phyloP scores from a whole-genome alignment of 2,113 vertebrate genomes.

The Cyprinodon brontotheroides region DNA sequence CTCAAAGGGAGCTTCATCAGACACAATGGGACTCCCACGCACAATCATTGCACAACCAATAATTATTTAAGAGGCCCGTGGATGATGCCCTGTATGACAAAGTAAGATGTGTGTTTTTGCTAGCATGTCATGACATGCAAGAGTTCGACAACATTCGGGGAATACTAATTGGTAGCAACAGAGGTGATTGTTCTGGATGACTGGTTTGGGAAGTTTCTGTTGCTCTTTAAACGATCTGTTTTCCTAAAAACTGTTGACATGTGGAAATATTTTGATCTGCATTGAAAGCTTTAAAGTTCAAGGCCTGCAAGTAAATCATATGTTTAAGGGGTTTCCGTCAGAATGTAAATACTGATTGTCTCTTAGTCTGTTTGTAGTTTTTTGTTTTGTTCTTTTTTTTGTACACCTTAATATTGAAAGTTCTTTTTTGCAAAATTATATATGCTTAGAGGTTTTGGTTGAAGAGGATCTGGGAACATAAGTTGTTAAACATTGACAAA shows the following conservation, averaged over 20 bases:
- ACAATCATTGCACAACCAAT: slow-evolving; percentile 8
- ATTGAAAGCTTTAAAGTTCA: not conserved
- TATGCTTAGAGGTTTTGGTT: too few species aligned
- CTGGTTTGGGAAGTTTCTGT: slow-evolving; percentile 14
- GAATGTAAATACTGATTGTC: not conserved
- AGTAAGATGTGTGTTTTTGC: not conserved
- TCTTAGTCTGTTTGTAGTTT: not conserved
- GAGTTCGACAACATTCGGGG: not conserved
- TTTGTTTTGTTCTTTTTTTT: not conserved
- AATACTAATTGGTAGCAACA: not conserved
- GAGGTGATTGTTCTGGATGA: slow-evolving; percentile 10
- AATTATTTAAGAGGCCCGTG: slow-evolving; percentile 46
- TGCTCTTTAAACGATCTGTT: not conserved
- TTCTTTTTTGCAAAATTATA: too few species aligned
- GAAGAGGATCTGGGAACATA: too few species aligned
- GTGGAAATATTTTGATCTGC: not conserved
- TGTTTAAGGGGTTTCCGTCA: not conserved
- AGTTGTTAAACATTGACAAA: too few species aligned
- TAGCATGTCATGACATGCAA: slow-evolving; percentile 9
- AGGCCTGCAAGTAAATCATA: not conserved
- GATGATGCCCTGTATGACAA: slow-evolving; percentile 31
- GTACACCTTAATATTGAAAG: too few species aligned
- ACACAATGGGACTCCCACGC: slow-evolving; percentile 37
- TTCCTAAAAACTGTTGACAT: not conserved
- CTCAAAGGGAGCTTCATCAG: slow-evolving; percentile 48